Conservation (phyloP, 2,888 invertebrate species). For the Brachypalpus laphriformis region DNA sequence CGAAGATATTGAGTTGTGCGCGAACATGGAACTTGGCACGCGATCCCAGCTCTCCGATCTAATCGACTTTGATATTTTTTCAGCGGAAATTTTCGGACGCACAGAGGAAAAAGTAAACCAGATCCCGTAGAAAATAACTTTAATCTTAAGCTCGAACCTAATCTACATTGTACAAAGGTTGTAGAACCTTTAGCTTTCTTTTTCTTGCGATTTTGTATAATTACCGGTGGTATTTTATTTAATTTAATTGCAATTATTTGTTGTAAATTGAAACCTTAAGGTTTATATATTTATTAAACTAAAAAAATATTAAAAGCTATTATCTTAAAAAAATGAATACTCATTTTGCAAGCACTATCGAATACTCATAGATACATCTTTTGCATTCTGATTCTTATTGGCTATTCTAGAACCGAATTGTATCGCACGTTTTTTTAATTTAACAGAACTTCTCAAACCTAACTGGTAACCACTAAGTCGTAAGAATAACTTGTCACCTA, state of each 20-base stretch:
- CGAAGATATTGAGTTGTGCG: conserved; percentile 60
- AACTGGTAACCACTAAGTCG: conserved; percentile 88
- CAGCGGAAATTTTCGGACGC: conserved; percentile 61
- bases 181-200: neutral
- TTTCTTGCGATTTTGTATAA: conserved; percentile 13
- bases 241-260: conserved; percentile 30
- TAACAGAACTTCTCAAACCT: conserved; percentile 86
- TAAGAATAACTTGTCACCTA: conserved; percentile 96
- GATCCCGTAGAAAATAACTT: neutral
- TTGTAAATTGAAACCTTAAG: conserved; percentile 26
- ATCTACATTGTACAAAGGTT: conserved; percentile 1
- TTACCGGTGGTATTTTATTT: conserved; percentile 19
- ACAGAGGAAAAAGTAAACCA: conserved; percentile 28
- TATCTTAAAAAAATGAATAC: neutral
- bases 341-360: conserved; percentile 21
- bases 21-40: conserved; percentile 69
- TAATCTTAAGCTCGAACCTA: conserved; percentile 8
- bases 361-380: conserved; percentile 85
- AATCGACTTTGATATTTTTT: conserved; percentile 62
- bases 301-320: conserved; percentile 5
- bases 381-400: conserved; percentile 93
- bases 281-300: conserved; percentile 68
- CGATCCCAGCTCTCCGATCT: conserved; percentile 55
- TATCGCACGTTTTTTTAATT: conserved; percentile 94
- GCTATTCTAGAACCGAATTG: conserved; percentile 99